These are phyloP conservation scores for Sebastes flavidus DNA, from an alignment of 2,797 vertebrate genomes.

Conservation along the genomic window DNA sequence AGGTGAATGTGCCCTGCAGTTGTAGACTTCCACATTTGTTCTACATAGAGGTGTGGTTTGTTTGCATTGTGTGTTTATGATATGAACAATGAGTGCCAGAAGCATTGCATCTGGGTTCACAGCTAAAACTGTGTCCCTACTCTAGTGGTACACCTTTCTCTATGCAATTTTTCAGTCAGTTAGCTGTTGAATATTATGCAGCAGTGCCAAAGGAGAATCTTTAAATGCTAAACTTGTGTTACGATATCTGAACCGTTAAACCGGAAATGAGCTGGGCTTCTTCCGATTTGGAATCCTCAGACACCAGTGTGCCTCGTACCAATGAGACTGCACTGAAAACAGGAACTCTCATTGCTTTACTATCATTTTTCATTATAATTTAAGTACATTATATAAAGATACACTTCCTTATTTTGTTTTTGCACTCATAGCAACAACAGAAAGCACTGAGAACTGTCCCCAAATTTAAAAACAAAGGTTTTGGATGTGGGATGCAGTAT, in stretches of 20 bases:
- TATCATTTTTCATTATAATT: background rate
- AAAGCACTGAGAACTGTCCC: background rate
- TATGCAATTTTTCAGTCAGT: background rate
- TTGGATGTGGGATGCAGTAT: background rate
- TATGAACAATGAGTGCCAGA: background rate
- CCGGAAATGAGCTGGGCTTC: background rate
- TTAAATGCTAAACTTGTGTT: background rate
- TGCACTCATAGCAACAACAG: background rate
- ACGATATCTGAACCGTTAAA: background rate
- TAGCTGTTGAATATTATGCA: background rate
- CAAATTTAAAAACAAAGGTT: too few relatives aligned
- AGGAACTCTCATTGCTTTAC: background rate
- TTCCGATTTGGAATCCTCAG: background rate
- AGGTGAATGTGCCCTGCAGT: constrained; percentile 42
- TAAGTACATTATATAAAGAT: background rate
- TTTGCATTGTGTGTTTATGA: constrained; percentile 3
- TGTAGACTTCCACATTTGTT: constrained; percentile 17
- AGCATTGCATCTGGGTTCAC: background rate
- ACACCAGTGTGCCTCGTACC: background rate
- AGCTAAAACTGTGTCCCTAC: background rate
- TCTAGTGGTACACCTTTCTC: background rate
- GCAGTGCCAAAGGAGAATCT: background rate
- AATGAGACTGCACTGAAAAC: background rate
- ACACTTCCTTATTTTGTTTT: background rate
- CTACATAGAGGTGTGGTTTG: background rate